Percentiles rank a stretch among this genome's conserved stretches.
These are phyloP conservation scores for Lipotes vexillifer DNA, from an alignment of 2,113 vertebrate species.

Conservation along the genomic window DNA sequence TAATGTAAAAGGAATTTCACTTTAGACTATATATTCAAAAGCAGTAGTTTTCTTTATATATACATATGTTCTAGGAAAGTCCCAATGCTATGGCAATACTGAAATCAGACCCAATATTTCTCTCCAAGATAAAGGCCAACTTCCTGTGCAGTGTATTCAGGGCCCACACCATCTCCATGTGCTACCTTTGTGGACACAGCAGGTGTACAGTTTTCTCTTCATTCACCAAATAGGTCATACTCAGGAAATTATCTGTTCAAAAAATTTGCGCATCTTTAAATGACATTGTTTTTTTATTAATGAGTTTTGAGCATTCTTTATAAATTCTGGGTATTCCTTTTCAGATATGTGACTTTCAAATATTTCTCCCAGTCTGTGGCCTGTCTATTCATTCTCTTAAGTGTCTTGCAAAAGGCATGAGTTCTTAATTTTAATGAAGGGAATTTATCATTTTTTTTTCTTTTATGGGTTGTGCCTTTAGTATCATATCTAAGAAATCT, in stretches of 20 bases:
- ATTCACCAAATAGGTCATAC: neutral
- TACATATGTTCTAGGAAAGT: neutral
- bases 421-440: neutral
- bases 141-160: neutral
- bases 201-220: neutral
- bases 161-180: neutral
- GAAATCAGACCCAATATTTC: neutral
- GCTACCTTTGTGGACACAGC: neutral
- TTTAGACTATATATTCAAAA: constrained; percentile 5
- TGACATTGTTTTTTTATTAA: neutral
- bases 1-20: neutral
- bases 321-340: neutral
- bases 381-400: neutral
- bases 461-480: neutral
- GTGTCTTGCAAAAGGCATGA: neutral
- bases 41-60: neutral
- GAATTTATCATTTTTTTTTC: neutral
- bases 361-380: neutral
- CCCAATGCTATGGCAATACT: neutral
- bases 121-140: neutral
- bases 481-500: neutral
- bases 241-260: neutral
- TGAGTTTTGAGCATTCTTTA: neutral
- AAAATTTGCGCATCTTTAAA: neutral
- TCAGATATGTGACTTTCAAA: neutral